Evolutionary conservation across 2,113 vertebrate species (phyloP).

Genomic region (Chascanopsetta lugubris): DNA sequence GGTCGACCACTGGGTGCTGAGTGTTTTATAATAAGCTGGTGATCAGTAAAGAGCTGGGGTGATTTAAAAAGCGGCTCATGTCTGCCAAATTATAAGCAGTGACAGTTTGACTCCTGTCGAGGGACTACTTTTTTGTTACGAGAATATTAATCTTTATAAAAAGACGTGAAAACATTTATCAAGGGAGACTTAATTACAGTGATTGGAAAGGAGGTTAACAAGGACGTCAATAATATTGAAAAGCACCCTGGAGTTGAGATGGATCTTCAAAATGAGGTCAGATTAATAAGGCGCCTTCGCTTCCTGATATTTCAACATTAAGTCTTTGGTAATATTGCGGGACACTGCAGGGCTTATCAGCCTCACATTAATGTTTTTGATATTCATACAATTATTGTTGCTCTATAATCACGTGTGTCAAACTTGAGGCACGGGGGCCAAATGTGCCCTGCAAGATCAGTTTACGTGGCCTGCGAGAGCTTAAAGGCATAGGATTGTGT

Average conservation of each 20-base stretch:
- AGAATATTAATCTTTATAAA: slow-evolving; percentile 56
- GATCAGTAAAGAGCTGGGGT: slow-evolving; percentile 18
- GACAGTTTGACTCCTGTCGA: slow-evolving; percentile 32
- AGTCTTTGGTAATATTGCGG: slow-evolving; percentile 39
- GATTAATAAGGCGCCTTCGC: slow-evolving; percentile 53
- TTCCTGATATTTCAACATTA: slow-evolving; percentile 50
- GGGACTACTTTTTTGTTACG: slow-evolving; percentile 35
- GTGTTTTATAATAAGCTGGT: background rate
- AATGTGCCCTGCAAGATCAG: too few species aligned
- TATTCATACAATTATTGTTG: slow-evolving; percentile 39
- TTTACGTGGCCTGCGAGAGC: too few species aligned
- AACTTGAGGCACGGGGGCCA: too few species aligned
- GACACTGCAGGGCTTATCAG: slow-evolving; percentile 45
- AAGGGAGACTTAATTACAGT: slow-evolving; percentile 48
- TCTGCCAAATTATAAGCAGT: slow-evolving; percentile 32
- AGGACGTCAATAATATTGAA: slow-evolving; percentile 65
- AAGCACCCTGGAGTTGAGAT: slow-evolving; percentile 58
- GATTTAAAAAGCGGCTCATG: slow-evolving; percentile 35
- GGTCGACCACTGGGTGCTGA: background rate
- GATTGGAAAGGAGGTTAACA: slow-evolving; percentile 57
- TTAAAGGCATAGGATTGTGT: too few species aligned
- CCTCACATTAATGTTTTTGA: slow-evolving; percentile 37
- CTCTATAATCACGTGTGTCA: too few species aligned
- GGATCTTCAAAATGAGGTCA: slow-evolving; percentile 62
- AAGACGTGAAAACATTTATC: slow-evolving; percentile 48